Conservation (phyloP, 2,797 vertebrate species). For the Agapornis canus region DNA sequence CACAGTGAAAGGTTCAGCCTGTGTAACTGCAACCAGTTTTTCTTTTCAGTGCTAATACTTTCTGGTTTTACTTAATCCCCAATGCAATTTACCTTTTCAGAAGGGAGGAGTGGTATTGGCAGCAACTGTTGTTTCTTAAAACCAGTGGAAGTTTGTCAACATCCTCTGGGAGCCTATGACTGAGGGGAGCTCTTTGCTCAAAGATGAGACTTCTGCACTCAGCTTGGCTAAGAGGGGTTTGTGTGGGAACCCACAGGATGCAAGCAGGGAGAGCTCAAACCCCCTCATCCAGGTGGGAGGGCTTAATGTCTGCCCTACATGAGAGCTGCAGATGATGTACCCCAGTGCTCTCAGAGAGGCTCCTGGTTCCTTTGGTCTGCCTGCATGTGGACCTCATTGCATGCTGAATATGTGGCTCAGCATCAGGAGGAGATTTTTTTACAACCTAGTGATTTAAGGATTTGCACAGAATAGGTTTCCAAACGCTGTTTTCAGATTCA, state of each 20-base stretch:
- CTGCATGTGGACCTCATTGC: fast-evolving
- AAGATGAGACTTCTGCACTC: not conserved
- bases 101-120: not conserved
- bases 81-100: not conserved
- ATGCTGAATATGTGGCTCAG: fast-evolving
- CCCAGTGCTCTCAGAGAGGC: fast-evolving
- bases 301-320: not conserved
- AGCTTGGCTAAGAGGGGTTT: not conserved
- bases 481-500: not conserved
- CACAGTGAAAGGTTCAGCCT: not conserved
- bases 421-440: not conserved
- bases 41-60: not conserved
- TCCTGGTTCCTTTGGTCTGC: not conserved
- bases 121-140: not conserved
- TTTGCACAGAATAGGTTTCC: not conserved
- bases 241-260: fast-evolving
- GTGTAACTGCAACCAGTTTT: not conserved
- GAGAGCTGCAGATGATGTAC: fast-evolving
- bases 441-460: fast-evolving
- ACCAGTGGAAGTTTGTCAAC: not conserved
- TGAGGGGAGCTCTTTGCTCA: not conserved
- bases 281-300: fast-evolving
- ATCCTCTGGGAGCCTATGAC: not conserved
- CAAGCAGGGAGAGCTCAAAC: not conserved
- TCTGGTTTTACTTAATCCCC: not conserved